Base-by-base conservation (phyloP, 2,113 vertebrate genomes). In the Sciurus niger region DNA sequence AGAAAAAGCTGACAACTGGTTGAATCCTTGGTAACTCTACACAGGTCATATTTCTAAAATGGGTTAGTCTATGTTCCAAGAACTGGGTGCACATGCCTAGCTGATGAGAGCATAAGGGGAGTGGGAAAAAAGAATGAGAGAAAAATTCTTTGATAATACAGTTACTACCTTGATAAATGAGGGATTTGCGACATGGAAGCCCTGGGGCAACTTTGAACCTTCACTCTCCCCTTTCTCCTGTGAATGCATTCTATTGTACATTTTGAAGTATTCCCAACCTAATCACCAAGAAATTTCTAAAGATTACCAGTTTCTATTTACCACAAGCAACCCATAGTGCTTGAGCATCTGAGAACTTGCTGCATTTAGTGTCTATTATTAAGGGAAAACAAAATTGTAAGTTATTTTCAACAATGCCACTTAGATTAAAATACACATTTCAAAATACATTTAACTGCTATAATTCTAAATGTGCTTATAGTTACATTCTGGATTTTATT, bases 11-110 rank as follows among this genome's bases (percentile, higher is more conserved):
- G 96, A 92, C 58, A 48, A 40, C 14, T 78, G 24, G 43, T 68
- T 92, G 6, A 84, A 68, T 40, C 94, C 73, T 40, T 67, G 0
- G 1, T 16, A 76, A 73, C n/a, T 32, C 58, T 76, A 55, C 51
- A 34, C 60, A 72, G 34, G 16, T 93, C 48, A 43, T 87, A 40
- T 94, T 98, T 93, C 82, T 96, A 67, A 77, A 46, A 73, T 79
- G 63, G 55, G 25, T 84, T 73, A 10, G 6, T 96, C 65, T 96
- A 22, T 92, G 55, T 90, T 92, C 30, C 20, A 28, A 34, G 4
- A 84, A 84, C 48, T 79, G 74, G 28, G 40, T n/a, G 32, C 53
- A 13, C 24, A 25, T 86, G 37, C 20, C 37, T 80, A 46, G 22
- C 73, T 95, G 32, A 58, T 80, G 60, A 92, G 5, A 51, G 4